Percentiles rank a stretch among this genome's conserved stretches.
Conservation (phyloP, 1,140 invertebrate species). For the Pseudoatta argentina region DNA sequence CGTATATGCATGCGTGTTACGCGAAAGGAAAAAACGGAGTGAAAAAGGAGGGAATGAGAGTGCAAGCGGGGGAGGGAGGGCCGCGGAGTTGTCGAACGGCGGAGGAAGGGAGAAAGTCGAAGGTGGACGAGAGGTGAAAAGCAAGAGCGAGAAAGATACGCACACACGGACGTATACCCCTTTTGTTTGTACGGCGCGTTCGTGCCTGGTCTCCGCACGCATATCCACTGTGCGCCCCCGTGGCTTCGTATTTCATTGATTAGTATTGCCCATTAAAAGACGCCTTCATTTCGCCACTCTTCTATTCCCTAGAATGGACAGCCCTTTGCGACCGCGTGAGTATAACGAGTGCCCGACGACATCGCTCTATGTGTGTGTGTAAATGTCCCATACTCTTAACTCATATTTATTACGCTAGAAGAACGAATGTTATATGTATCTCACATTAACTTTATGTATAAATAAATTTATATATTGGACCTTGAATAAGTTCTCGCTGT, state of each 20-base stretch:
- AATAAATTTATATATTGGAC: background rate
- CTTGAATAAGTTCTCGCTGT: too few species aligned
- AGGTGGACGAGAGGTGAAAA: slow-evolving; percentile 26
- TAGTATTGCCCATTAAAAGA: slow-evolving; percentile 85
- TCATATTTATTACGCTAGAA: slow-evolving; percentile 33
- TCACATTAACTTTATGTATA: background rate
- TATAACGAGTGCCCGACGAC: slow-evolving; percentile 38
- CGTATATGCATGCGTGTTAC: slow-evolving; percentile 33
- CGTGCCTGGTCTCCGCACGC: slow-evolving; percentile 65
- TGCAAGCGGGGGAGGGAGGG: slow-evolving; percentile 57
- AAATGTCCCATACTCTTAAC: background rate
- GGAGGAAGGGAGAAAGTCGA: slow-evolving; percentile 37
- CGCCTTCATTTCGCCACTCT: slow-evolving; percentile 80
- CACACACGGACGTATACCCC: slow-evolving; percentile 77
- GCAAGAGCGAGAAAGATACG: slow-evolving; percentile 51
- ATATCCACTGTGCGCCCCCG: slow-evolving; percentile 69
- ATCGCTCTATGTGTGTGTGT: background rate
- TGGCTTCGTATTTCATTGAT: slow-evolving; percentile 85
- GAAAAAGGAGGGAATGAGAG: slow-evolving; percentile 34
- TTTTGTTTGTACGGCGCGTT: slow-evolving; percentile 83
- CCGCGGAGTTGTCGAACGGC: slow-evolving; percentile 20
- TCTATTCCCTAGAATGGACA: slow-evolving; percentile 70
- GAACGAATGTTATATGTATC: background rate
- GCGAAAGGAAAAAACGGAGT: slow-evolving; percentile 62
- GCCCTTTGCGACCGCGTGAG: slow-evolving; percentile 25